Base-by-base conservation (phyloP, 2,113 vertebrate genomes). In the Speoplatyrhinus poulsoni region DNA sequence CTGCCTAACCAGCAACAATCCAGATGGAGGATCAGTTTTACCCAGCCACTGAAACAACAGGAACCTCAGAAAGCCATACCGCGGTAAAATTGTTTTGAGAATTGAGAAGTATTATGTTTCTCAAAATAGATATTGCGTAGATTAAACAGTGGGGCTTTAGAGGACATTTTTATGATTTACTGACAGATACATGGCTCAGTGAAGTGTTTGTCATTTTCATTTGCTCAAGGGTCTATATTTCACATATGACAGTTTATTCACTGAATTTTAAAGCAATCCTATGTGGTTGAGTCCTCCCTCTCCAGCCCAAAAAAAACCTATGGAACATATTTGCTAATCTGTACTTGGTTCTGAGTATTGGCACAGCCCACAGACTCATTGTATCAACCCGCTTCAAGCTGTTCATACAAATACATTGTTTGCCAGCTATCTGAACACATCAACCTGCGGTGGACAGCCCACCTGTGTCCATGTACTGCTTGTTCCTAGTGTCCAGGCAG, bases 1-100 rank as follows among this genome's bases (percentile, higher is more conserved):
- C 26, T 26, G 26, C 26, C 26, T 26, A 26, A 26, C 26, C 53
- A 75, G 62, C 66, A 41, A 36, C 56, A 63, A 72, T 53, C 56
- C 77, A 82, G 67, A 75, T 77, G 77, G 65, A 50, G 13, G 57
- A 26, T 76, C 59, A 7, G 70, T 81, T 81, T 83, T 75, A 83
- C 78, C 77, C 73, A 54, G 81, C 52, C 26, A 63, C 60, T 59
- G 49, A 19, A 65, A 72, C 69, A 67, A 75, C 47, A 62, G 58
- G 53, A 60, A 48, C n/a, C 7, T 13, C 59, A 56, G 64, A 60
- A 62, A 76, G 57, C 60, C 58, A 63, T 36, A 57, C 13, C 36
- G n/a, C 64, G 41, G 55, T 61, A 62, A 74, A 55, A 82, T 60
- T 69, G 46, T 56, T 74, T 54, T 62, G 54, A 60, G 46, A 73